A percentile compares a stretch with the other conserved stretches of the same genome.
Evolutionary conservation across 2,888 invertebrate genomes (phyloP).

Genomic region (Diaperis boleti): DNA sequence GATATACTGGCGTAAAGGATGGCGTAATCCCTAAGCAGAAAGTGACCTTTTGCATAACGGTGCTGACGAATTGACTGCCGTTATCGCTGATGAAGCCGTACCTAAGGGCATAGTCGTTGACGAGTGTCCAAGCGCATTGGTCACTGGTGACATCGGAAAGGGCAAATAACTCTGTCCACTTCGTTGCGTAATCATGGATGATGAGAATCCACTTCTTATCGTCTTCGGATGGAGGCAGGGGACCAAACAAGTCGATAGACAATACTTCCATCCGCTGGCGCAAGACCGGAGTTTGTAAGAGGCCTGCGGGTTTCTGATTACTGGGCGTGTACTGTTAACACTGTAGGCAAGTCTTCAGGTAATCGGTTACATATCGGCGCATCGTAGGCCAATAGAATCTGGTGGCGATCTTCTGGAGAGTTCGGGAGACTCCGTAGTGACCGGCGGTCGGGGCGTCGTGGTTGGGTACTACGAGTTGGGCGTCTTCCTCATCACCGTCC

Average conservation of each 20-base stretch:
- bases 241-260: conserved; percentile 48
- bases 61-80: conserved; percentile 36
- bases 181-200: conserved; percentile 42
- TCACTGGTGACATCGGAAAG: conserved; percentile 44
- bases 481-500: too few relatives aligned
- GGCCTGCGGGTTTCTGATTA: conserved; percentile 47
- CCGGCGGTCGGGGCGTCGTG: conserved; percentile 17
- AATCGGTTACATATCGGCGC: background rate
- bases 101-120: conserved; percentile 46
- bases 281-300: conserved; percentile 46
- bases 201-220: background rate
- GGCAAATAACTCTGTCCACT: conserved; percentile 49
- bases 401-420: conserved; percentile 11
- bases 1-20: too few relatives aligned
- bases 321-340: too few relatives aligned
- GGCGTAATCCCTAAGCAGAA: too few relatives aligned
- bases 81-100: conserved; percentile 37
- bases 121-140: conserved; percentile 41
- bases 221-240: too few relatives aligned
- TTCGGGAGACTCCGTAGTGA: conserved; percentile 21
- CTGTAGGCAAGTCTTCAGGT: background rate
- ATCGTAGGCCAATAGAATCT: conserved; percentile 30
- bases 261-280: conserved; percentile 47
- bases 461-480: too few relatives aligned
- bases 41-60: too few relatives aligned